Conservation (phyloP, 1,140 invertebrate species). For the Euglossa dilemma region DNA sequence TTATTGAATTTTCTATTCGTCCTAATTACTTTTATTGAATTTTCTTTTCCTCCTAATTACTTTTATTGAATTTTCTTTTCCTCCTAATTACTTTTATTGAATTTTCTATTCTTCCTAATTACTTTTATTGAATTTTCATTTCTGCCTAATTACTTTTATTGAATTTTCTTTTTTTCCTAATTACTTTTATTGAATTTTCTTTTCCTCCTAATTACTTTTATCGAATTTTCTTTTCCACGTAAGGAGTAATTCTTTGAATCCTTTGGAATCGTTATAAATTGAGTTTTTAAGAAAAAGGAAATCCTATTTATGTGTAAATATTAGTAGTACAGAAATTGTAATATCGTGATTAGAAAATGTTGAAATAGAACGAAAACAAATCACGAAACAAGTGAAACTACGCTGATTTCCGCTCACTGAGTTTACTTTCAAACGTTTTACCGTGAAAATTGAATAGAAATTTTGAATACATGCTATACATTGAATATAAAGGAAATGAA, state of each 20-base stretch:
- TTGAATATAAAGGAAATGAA: too few species aligned
- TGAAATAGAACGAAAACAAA: background rate
- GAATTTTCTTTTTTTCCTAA: background rate
- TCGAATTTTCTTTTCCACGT: too few species aligned
- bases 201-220: background rate
- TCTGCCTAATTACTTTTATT: background rate
- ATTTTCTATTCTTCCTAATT: background rate
- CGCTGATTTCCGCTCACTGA: too few species aligned
- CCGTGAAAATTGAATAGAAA: too few species aligned
- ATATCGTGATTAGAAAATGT: background rate
- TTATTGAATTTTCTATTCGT: background rate
- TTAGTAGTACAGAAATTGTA: background rate
- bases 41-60: background rate
- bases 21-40: too few species aligned
- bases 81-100: background rate
- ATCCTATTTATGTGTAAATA: background rate
- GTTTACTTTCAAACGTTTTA: too few species aligned
- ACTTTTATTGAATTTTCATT: background rate
- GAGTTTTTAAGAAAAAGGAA: background rate
- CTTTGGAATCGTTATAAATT: background rate
- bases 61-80: background rate
- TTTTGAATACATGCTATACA: too few species aligned
- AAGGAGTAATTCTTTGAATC: too few species aligned
- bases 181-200: background rate
- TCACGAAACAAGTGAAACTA: too few species aligned